phyloP scores from a whole-genome alignment of 1,140 invertebrate genomes.

The Solenopsis invicta region DNA sequence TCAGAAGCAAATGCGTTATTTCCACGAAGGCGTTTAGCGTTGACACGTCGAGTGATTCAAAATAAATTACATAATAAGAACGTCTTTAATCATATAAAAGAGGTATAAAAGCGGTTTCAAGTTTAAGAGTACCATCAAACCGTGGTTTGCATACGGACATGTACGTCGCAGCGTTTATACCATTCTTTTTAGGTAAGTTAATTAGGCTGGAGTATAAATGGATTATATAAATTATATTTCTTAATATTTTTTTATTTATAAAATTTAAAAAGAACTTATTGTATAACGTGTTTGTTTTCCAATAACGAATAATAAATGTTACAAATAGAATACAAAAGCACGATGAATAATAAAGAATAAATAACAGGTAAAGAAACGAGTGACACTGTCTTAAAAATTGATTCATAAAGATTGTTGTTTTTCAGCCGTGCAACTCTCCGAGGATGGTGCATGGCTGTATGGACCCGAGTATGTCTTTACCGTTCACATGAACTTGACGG shows the following conservation, averaged over 20 bases:
- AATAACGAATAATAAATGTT: not conserved
- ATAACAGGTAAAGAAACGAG: no score
- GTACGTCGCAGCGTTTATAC: constrained; percentile 66
- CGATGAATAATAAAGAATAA: not conserved
- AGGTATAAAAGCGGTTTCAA: constrained; percentile 27
- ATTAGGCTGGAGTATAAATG: not conserved
- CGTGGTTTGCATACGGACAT: constrained; percentile 57
- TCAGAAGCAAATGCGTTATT: constrained; percentile 7
- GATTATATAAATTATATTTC: not conserved
- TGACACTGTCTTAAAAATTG: not conserved
- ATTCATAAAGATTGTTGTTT: not conserved
- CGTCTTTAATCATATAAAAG: not conserved
- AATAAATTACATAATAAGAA: constrained; percentile 35
- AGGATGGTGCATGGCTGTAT: constrained; percentile 53
- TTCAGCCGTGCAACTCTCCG: constrained; percentile 1
- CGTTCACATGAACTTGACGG: constrained; percentile 39
- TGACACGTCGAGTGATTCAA: not conserved
- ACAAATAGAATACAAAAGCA: not conserved
- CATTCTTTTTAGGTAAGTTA: constrained; percentile 73
- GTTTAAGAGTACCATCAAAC: constrained; percentile 62
- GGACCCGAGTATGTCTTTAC: constrained; percentile 66
- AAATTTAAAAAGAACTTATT: not conserved
- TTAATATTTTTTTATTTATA: not conserved
- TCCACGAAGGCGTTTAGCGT: not conserved
- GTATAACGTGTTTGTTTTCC: not conserved